Evolutionary conservation across 1,140 invertebrate genomes (phyloP), one percentile per base, ranked within the genome.

Genomic region (Himalopsyche phryganea): DNA sequence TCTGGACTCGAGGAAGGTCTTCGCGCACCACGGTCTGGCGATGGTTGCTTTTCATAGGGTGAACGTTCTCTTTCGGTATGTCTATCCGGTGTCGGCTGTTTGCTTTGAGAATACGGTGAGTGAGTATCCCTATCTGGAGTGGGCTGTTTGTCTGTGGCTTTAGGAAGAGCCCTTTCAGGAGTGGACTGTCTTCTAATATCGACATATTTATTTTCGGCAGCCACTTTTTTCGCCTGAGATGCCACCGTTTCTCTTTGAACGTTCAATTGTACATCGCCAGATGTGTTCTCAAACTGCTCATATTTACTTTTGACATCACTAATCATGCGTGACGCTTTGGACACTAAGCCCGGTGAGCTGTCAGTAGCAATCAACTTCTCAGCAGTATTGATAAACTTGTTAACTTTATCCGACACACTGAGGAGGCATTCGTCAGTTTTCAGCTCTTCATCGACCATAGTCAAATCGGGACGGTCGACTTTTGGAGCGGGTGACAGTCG

Each of bases 331-430:
- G 57, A 49, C 17, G 74, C 70, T 51, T 67, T 72, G 14, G 71
- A 70, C 7, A 76, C 74, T 19, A 76, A 40, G 1, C 71, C 63
- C 1, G 71, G 71, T 3, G 73, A 72, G 9, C 23, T 28, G 49
- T 73, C 70, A 6, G 58, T 59, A 33, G 69, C 64, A 2, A 67
- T 70, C 58, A 81, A 67, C 63, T 81, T 80, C 62, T 83, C 80
- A 41, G 80, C 79, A 11, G 80, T 81, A 67, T 76, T 78, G 7
- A 82, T 80, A 58, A 83, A 83, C 65, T 83, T 83, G 60, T 77
- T 75, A 1, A 82, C 80, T 69, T 83, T 83, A 65, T 83, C 80
- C n/a, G 80, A 81, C 14, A 83, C 81, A 50, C 75, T 81, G 6
- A 82, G 66, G 1, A 76, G 74, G 63, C 80, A 82, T 49, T 82